Base-by-base conservation (phyloP, 2,888 invertebrate species). In the Metopia argyrocephala region DNA sequence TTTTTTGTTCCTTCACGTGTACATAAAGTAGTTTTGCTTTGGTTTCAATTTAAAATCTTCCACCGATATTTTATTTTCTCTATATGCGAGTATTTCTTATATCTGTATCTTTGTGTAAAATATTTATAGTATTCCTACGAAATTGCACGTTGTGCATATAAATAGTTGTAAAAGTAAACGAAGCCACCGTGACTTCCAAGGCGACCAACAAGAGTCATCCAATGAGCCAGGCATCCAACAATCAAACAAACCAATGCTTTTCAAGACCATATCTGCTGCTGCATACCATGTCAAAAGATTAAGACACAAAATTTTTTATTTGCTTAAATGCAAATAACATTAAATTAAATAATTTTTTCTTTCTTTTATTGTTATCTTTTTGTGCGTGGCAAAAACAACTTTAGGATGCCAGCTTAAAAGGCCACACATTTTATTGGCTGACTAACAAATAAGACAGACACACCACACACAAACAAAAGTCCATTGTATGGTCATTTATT, bases 291-390 rank as follows among this genome's bases (percentile, higher is more conserved):
- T 87, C 87, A 85, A 86, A 87, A 89, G 89, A 89, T 89, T 90
- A 89, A 89, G 89, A 89, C 89, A 87, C 90, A 87, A 90, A 88
- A 89, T 89, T 90, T 89, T 89, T 89, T 89, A 89, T 89, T 88
- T 89, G 88, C 89, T 88, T 86, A 89, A 88, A 88, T 84, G 89
- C 88, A 90, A 89, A 89, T 89, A 89, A 89, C 90, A 89, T 88
- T 89, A 89, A 89, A 89, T 89, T 90, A 90, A 89, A 87, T 83
- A 87, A 86, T 83, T 87, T 87, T 76, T 66, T 76, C 20, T 7
- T 86, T 86, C 88, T 84, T 86, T 38, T 38, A 38, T 38, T 28
- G 15, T 18, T 18, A 18, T n/a, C 23, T 62, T 59, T 38, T 25
- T 62, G 50, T 59, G 70, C 56, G 50, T 64, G 18, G 54, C 64